Evolutionary conservation across 30 jellyfish, hydroid and myxozoan genomes (phyloP), one percentile per base, ranked within the genome.

Genomic region (Sanderia malayensis): DNA sequence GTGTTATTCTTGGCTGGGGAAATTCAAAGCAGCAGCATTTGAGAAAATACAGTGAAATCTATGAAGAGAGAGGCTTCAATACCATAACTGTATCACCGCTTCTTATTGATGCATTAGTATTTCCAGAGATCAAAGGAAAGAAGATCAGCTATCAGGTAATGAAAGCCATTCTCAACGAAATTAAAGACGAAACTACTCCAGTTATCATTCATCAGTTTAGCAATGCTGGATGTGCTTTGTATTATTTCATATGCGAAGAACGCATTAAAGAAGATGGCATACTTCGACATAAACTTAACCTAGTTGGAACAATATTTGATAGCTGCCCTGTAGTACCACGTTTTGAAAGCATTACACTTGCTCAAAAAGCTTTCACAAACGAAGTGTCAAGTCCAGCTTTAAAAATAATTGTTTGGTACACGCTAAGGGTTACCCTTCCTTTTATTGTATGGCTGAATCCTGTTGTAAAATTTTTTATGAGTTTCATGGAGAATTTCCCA

Each of bases 1-100:
- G 92, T 55, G 89, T 89, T 15, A 21, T 81, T n/a, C 88, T 89
- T 41, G 97, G 97, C 55, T 89, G 97, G 95, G 95, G 89, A 2
- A 58, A 73, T 23, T 88, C 92, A 46, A 82, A 76, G 21, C 83
- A 61, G 2, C 46, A 62, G 15, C 79, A 81, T 20, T 23, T 89
- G 11, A 60, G 68, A 19, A 81, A 73, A 46, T 89, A 89, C 70
- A 64, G 86, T 28, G 84, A 89, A 31, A n/a, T 86, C 8, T 89
- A 67, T 28, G 87, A 75, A 44, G 17, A 31, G 13, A 62, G 61
- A 72, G 95, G 89, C 1, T 76, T 41, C 83, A 62, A 66, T 30
- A 82, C 94, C 22, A 53, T 89, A 17, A 61, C 84, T 21, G 97
- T 82, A 4, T 67, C 95, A n/a, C 86, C 95, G 9, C 11, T 79